Conservation (phyloP, 2,797 vertebrate species). For the Ptychobarbus kaznakovi region DNA sequence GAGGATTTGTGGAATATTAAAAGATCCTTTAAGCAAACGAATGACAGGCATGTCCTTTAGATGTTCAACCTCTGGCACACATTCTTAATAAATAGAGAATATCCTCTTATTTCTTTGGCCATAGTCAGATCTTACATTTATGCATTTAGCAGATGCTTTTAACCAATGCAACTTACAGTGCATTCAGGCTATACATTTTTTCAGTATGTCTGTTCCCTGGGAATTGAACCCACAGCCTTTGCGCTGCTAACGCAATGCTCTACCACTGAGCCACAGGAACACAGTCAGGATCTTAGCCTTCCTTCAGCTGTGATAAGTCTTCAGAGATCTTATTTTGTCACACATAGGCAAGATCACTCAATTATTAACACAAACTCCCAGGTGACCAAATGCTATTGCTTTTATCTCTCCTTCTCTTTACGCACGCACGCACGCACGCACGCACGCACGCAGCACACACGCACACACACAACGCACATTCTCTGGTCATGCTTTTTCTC, state of each 20-base stretch:
- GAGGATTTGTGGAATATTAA: slow-evolving; percentile 12
- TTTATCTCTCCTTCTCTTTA: slow-evolving; percentile 32
- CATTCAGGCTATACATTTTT: too few relatives aligned
- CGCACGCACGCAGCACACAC: too few relatives aligned
- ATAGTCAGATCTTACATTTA: slow-evolving; percentile 8
- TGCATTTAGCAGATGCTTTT: too few relatives aligned
- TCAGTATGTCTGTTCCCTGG: too few relatives aligned
- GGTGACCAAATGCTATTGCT: slow-evolving; percentile 37
- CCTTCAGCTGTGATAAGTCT: slow-evolving; percentile 37
- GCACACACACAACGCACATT: not conserved
- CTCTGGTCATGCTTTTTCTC: slow-evolving; percentile 25
- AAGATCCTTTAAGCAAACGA: slow-evolving; percentile 4
- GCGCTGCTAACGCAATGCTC: too few relatives aligned
- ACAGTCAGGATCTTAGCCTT: slow-evolving; percentile 7
- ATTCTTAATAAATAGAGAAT: slow-evolving; percentile 6
- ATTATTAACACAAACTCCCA: slow-evolving; percentile 56
- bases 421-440: not conserved
- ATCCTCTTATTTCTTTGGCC: slow-evolving; percentile 16
- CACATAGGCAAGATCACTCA: slow-evolving; percentile 23
- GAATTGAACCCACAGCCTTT: too few relatives aligned
- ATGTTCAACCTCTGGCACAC: slow-evolving; percentile 13
- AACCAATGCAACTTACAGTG: too few relatives aligned
- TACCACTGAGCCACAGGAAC: too few relatives aligned
- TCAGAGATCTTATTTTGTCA: slow-evolving; percentile 53
- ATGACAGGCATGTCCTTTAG: slow-evolving; percentile 11